These are phyloP conservation scores for Rhabdomys dilectus DNA, from an alignment of 2,113 vertebrate species.

Conservation along the genomic window DNA sequence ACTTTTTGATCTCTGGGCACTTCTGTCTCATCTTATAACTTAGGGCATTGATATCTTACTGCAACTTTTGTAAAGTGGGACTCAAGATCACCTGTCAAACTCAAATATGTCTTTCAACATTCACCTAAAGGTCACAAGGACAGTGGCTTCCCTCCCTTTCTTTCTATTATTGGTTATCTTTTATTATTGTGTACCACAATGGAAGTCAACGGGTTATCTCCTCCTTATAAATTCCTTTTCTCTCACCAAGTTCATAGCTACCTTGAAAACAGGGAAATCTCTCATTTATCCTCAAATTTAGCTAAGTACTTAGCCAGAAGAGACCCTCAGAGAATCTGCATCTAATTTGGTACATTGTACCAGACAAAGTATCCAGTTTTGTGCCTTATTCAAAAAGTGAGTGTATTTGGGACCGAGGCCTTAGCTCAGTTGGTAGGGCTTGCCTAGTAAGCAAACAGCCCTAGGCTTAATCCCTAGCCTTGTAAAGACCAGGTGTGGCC, in stretches of 20 bases:
- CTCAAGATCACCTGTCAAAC: not conserved
- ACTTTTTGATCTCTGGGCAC: not conserved
- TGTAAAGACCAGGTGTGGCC: too few species aligned
- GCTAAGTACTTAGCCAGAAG: not conserved
- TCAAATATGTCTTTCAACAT: not conserved
- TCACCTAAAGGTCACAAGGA: not conserved
- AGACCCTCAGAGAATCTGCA: not conserved
- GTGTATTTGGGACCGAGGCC: not conserved
- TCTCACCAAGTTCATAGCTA: not conserved
- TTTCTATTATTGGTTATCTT: not conserved
- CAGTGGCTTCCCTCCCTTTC: not conserved
- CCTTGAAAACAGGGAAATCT: conserved; percentile 37
- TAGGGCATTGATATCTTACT: not conserved
- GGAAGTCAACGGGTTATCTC: not conserved
- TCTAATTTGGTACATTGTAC: not conserved
- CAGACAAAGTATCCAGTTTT: too few species aligned
- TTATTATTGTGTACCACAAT: not conserved
- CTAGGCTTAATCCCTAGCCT: not conserved
- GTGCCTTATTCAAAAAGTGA: not conserved
- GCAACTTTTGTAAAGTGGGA: not conserved
- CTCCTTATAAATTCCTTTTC: not conserved
- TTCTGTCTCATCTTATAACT: not conserved
- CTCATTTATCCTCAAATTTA: not conserved
- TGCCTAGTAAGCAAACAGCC: too few species aligned
- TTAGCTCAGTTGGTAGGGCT: not conserved